A percentile compares a stretch with the other conserved stretches of the same genome.
These are phyloP conservation scores for Lathamus discolor DNA, from an alignment of 2,113 vertebrate species.

Conservation along the genomic window DNA sequence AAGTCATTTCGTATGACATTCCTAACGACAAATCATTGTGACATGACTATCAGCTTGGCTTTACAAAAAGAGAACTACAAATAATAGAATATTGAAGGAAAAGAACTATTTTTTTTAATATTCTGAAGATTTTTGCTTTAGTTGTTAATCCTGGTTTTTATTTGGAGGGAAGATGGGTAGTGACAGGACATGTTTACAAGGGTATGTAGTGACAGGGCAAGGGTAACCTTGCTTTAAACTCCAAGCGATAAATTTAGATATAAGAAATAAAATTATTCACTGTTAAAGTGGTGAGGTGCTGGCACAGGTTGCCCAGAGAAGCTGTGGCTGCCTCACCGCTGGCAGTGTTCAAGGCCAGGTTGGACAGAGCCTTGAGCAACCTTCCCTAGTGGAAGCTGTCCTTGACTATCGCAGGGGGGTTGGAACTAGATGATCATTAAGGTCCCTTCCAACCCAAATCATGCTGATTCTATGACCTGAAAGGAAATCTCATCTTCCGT, in stretches of 20 bases:
- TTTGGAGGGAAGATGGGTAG: neutral
- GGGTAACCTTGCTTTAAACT: neutral
- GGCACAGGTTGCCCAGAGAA: neutral
- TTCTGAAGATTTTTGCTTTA: neutral
- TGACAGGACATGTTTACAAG: neutral
- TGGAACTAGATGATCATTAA: neutral
- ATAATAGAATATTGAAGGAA: neutral
- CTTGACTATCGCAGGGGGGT: neutral
- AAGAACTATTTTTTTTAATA: neutral
- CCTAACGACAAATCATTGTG: neutral
- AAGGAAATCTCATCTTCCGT: neutral
- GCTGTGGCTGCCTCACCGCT: neutral
- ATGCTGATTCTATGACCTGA: neutral
- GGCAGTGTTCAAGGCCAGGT: neutral
- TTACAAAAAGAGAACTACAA: neutral
- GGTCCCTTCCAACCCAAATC: neutral
- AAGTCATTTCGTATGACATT: neutral
- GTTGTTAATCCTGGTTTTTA: neutral
- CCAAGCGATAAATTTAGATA: neutral
- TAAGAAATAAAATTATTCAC: neutral
- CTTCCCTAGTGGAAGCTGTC: neutral
- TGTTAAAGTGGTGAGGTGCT: neutral
- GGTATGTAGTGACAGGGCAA: neutral
- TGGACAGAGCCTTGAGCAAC: neutral
- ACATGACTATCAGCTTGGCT: neutral